A percentile compares a stretch with the other conserved stretches of the same genome.
Evolutionary conservation across 1,140 invertebrate genomes (phyloP).

Genomic region (Lepidurus packardi): DNA sequence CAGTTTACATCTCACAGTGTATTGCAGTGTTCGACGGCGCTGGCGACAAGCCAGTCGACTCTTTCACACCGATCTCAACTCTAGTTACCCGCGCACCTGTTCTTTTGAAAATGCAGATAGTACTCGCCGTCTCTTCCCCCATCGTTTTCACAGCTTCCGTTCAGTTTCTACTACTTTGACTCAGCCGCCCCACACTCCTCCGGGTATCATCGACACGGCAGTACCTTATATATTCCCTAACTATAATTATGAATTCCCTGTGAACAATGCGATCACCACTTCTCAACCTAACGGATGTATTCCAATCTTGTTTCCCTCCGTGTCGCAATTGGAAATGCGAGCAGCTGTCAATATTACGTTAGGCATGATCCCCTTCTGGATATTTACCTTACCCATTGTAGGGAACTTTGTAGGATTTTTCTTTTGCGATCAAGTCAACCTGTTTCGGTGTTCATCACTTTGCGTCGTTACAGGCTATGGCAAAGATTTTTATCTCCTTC

Average conservation of each 20-base stretch:
- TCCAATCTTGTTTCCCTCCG: not conserved
- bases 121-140: not conserved
- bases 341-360: not conserved
- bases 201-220: not conserved
- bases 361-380: constrained; percentile 15
- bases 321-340: constrained; percentile 1
- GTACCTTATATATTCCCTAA: not conserved
- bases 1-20: not conserved
- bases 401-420: constrained; percentile 19
- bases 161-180: not conserved
- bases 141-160: not conserved
- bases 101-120: not conserved
- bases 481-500: constrained; percentile 8
- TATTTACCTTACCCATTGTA: not conserved
- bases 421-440: not conserved
- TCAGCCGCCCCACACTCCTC: not conserved
- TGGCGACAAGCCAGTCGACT: not conserved
- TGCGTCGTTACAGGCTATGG: not conserved
- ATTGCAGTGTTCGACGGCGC: not conserved
- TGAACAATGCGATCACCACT: not conserved
- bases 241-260: not conserved
- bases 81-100: not conserved
- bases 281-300: not conserved
- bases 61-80: not conserved
- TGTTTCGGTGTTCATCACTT: not conserved